Evolutionary conservation across 2,797 vertebrate species (phyloP).

Genomic region (Denticeps clupeoides): DNA sequence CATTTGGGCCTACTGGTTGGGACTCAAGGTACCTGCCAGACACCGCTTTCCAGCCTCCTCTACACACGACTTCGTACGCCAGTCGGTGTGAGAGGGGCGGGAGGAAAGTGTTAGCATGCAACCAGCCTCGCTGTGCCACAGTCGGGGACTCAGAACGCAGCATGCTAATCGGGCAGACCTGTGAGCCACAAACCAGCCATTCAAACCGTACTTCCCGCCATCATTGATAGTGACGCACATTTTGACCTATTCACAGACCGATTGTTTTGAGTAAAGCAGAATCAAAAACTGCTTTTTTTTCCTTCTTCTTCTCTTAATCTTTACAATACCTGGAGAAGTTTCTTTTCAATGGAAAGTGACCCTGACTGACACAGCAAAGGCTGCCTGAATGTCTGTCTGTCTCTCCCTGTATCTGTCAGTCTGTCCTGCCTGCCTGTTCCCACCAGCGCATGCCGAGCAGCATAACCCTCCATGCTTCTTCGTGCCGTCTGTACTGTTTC

Average conservation of each 20-base stretch:
- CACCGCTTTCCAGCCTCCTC: conserved; percentile 30
- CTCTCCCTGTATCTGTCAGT: background rate
- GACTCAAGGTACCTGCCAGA: conserved; percentile 86
- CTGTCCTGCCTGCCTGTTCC: conserved; percentile 7
- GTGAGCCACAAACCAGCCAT: background rate
- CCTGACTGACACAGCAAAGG: conserved; percentile 19
- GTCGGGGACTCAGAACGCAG: background rate
- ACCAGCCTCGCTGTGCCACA: conserved; percentile 9
- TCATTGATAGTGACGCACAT: background rate
- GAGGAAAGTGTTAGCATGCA: background rate
- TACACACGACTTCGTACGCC: conserved; percentile 2
- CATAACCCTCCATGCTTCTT: background rate
- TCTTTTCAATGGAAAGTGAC: conserved; percentile 6
- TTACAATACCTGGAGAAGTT: too few species aligned
- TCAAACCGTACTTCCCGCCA: background rate
- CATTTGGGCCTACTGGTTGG: conserved; percentile 99
- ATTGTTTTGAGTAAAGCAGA: conserved; percentile 8
- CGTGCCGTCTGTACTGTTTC: background rate
- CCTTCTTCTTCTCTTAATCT: conserved; percentile 1
- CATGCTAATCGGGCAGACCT: background rate
- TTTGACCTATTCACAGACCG: background rate
- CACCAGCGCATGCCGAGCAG: too few species aligned
- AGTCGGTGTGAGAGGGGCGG: conserved; percentile 1
- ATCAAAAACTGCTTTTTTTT: conserved; percentile 16
- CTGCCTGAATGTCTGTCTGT: conserved; percentile 16